Evolutionary conservation across 2,113 vertebrate species (phyloP).

Genomic region (Pristiophorus japonicus): DNA sequence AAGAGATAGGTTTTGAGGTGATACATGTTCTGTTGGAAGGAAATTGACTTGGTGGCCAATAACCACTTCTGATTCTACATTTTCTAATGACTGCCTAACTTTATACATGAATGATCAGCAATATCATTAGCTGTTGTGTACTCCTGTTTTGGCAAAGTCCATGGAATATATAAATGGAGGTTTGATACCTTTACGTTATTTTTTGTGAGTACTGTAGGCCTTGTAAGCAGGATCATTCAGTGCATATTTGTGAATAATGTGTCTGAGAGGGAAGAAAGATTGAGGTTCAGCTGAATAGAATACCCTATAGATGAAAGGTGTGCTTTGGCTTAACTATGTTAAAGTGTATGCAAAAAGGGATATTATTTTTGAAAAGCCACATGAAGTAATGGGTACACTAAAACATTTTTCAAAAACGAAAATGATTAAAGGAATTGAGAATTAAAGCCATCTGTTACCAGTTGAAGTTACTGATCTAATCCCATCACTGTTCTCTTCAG

Average conservation of each 20-base stretch:
- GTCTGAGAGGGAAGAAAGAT: not conserved
- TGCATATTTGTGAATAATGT: not conserved
- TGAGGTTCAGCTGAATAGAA: not conserved
- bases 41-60: not conserved
- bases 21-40: not conserved
- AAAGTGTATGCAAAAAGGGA: not conserved
- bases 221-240: not conserved
- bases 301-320: not conserved
- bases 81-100: not conserved
- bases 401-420: not conserved
- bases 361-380: not conserved
- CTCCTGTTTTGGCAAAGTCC: not conserved
- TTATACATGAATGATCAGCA: not conserved
- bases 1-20: not conserved
- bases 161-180: not conserved
- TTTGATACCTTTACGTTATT: not conserved
- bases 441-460: not conserved
- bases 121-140: not conserved
- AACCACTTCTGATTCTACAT: not conserved
- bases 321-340: not conserved
- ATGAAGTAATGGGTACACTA: not conserved
- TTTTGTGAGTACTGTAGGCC: not conserved
- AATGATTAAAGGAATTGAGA: not conserved
- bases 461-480: not conserved
- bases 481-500: slow-evolving; percentile 33